Percentiles rank a stretch among this genome's conserved stretches.
phyloP scores from a whole-genome alignment of 2,797 vertebrate species.

The Chrysolophus pictus region DNA sequence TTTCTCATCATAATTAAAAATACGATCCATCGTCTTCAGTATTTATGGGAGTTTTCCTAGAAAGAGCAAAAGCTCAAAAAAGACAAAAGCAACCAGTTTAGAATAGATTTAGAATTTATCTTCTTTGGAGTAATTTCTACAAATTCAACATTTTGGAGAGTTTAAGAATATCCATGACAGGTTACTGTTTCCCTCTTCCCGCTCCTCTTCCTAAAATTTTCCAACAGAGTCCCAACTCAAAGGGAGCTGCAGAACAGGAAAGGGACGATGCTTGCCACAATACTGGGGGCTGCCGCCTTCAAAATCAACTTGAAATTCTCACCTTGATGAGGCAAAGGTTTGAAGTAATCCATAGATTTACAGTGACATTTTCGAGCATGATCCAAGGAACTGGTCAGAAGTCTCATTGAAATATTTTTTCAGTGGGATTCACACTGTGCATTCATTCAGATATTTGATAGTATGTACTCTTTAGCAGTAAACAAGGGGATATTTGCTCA shows the following conservation, averaged over 20 bases:
- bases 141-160: background rate
- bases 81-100: background rate
- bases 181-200: background rate
- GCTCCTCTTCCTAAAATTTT: background rate
- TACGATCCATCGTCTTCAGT: background rate
- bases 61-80: background rate
- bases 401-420: background rate
- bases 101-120: background rate
- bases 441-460: background rate
- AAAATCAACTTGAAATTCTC: background rate
- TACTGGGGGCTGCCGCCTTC: background rate
- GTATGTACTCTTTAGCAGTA: background rate
- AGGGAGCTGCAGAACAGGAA: background rate
- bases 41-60: background rate
- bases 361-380: background rate
- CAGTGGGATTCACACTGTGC: background rate
- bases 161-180: background rate
- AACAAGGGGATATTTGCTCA: background rate
- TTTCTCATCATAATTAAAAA: conserved; percentile 3
- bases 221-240: background rate
- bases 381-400: background rate
- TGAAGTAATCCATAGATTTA: background rate
- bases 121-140: background rate
- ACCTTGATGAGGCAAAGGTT: background rate
- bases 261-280: background rate